phyloP scores from a whole-genome alignment of 2,888 invertebrate genomes.

The Hydropsyche betteni region DNA sequence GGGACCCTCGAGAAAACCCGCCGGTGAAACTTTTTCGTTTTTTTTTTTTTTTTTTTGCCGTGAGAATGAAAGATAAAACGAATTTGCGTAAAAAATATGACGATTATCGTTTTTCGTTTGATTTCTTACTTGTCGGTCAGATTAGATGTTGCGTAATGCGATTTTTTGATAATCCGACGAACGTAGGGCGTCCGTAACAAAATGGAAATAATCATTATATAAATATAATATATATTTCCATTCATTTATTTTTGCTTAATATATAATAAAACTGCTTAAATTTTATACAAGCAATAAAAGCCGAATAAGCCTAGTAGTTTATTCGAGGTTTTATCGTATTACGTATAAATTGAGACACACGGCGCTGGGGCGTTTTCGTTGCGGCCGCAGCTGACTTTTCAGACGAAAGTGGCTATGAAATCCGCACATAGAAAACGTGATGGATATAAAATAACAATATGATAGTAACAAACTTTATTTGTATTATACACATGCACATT shows the following conservation, averaged over 20 bases:
- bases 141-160: neutral
- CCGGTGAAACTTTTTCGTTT: neutral
- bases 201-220: too few species aligned
- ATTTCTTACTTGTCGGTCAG: neutral
- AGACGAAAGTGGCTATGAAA: conserved; percentile 22
- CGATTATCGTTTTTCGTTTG: conserved; percentile 22
- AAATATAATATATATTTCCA: too few species aligned
- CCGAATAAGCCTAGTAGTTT: conserved; percentile 28
- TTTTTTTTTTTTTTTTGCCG: conserved; percentile 27
- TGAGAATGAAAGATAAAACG: conserved; percentile 1
- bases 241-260: too few species aligned
- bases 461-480: conserved; percentile 5
- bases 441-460: conserved; percentile 25
- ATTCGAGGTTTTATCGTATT: conserved; percentile 31
- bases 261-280: conserved; percentile 31
- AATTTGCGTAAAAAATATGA: conserved; percentile 13
- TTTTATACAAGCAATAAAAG: conserved; percentile 44
- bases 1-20: conserved; percentile 26
- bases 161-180: neutral
- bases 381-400: conserved; percentile 11
- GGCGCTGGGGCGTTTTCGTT: neutral
- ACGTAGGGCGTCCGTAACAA: neutral
- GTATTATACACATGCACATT: neutral
- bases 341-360: conserved; percentile 15
- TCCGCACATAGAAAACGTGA: conserved; percentile 5